A percentile compares a stretch with the other conserved stretches of the same genome.
Evolutionary conservation across 2,113 vertebrate species (phyloP).

Genomic region (Sus scrofa): DNA sequence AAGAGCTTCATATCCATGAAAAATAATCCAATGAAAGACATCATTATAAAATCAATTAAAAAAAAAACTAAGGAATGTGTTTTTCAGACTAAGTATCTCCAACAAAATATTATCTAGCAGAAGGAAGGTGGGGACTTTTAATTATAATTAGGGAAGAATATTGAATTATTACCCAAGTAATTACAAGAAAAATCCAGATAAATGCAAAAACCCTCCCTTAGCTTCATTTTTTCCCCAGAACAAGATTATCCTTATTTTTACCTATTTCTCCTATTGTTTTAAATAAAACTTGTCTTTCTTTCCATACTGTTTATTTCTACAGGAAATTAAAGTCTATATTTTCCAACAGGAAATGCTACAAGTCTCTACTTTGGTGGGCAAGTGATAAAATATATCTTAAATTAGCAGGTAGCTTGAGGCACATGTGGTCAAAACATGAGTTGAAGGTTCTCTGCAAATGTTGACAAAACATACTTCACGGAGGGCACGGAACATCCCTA

Average conservation of each 20-base stretch:
- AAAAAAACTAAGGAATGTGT: neutral
- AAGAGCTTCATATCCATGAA: constrained; percentile 16
- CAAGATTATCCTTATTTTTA: neutral
- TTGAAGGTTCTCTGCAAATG: constrained; percentile 62
- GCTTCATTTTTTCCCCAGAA: neutral
- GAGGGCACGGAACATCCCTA: neutral
- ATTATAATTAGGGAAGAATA: neutral
- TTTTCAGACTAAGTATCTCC: neutral
- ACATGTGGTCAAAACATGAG: constrained; percentile 73
- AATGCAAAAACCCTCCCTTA: neutral
- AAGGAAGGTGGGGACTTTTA: neutral
- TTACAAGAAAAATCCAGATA: constrained; percentile 15
- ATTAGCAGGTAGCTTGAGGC: constrained; percentile 77
- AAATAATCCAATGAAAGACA: neutral
- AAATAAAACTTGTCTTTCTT: constrained; percentile 76
- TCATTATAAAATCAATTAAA: neutral
- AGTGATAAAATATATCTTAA: constrained; percentile 79
- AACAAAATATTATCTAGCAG: neutral
- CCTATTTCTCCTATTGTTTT: constrained; percentile 70
- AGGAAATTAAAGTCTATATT: constrained; percentile 86
- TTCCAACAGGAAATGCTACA: constrained; percentile 64
- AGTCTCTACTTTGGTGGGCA: constrained; percentile 58
- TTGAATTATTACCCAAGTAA: neutral
- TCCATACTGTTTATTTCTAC: constrained; percentile 77
- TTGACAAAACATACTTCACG: constrained; percentile 54